Evolutionary conservation across 2,888 invertebrate species (phyloP), one percentile per base, ranked within the genome.

Genomic region (Agrypnus murinus): DNA sequence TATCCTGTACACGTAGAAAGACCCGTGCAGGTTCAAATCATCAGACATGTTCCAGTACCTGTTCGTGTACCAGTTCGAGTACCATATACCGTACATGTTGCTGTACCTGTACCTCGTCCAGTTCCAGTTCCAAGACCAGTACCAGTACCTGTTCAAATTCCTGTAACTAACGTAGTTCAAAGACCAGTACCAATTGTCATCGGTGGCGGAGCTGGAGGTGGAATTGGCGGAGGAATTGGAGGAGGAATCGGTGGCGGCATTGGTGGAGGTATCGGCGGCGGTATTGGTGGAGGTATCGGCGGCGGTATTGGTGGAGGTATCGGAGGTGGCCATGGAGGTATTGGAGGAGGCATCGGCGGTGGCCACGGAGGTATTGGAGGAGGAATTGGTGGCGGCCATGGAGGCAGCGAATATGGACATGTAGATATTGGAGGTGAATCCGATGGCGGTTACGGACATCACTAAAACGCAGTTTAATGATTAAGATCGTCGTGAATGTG

Each of bases 1-100:
- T 81, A 83, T 64, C 83, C 83, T 65, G 87, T 89, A 0, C 83
- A 87, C 0, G 87, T 89, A 0, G 88, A 88, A 68, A 85, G 87
- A 64, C 88, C 88, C 1, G 87, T 89, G 38, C 87, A 88, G 1
- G 86, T 87, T 40, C 88, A 86, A 1, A 88, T 89, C 1, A 85
- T 88, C 1, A 89, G 88, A 73, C 88, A 88, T 0, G 88, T 89
- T 0, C 89, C 84, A 38, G 58, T 68, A 6, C 85, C 81, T 72
- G 84, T 84, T 17, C 80, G 83, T 83, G 86, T 87, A 53, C 86
- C 87, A 74, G 85, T 87, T 7, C 84, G 78, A 73, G 81, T 84
- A 53, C 78, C 82, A 4, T 80, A 83, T 3, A 80, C 82, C 17
- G 81, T 82, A 8, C 84, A 82, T 53, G 80, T 82, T 17, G 79